Evolutionary conservation across 2,113 vertebrate genomes (phyloP), one percentile per base, ranked within the genome.

Genomic region (Nothocercus julius): DNA sequence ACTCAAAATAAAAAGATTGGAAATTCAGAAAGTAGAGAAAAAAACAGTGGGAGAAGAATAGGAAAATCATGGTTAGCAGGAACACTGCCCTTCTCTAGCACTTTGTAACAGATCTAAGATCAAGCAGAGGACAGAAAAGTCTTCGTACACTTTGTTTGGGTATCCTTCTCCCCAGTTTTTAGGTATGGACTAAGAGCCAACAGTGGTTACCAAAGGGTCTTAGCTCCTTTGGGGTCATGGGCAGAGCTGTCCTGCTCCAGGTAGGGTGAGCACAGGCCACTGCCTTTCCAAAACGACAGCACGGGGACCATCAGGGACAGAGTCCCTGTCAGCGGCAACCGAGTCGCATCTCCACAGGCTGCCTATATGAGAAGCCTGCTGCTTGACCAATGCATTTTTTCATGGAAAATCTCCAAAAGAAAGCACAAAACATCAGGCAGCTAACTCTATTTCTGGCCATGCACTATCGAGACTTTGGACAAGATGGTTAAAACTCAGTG

Each of bases 381-480:
- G 49, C 68, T 77, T 85, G 93, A 69, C 25, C 86, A 81, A 64
- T 4, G 2, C 14, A 5, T 27, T 3, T 0, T 67, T 83, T 78
- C 69, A 54, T 40, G 51, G 92, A 83, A 83, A 92, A 94, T 74
- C 74, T 61, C 54, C 83, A 92, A 90, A 94, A 72, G 87, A 75
- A 94, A 88, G n/a, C 49, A 36, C 40, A 92, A 90, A 95, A 95
- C 82, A 30, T 90, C 67, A 83, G 73, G 45, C 78, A 64, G 83
- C 85, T 82, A 56, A 59, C 84, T 89, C 78, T 72, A 72, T 90
- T 93, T 75, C 74, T 93, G 61, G 28, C 83, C 92, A 51, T 75
- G 76, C 42, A 88, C 56, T 78, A 64, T 56, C 87, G 32, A 81
- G 79, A 81, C 88, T 92, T 86, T 73, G 82, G 47, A 34, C 47